phyloP scores from a whole-genome alignment of 2,113 vertebrate genomes.

The Salvelinus namaycush region DNA sequence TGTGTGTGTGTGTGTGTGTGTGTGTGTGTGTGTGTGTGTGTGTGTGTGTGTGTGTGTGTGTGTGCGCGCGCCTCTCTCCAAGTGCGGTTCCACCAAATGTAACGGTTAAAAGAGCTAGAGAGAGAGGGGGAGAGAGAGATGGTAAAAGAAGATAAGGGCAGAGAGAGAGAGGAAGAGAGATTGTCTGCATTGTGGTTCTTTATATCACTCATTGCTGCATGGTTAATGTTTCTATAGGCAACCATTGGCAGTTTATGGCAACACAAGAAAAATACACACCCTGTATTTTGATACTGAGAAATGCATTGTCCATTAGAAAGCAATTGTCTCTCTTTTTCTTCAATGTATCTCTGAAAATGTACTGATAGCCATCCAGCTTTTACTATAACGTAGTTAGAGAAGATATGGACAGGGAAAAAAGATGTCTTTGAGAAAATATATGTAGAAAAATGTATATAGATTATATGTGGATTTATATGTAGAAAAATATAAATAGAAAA shows the following conservation, averaged over 20 bases:
- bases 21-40: background rate
- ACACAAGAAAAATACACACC: background rate
- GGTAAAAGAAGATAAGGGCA: background rate
- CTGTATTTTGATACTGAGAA: background rate
- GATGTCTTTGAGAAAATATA: background rate
- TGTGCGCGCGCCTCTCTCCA: background rate
- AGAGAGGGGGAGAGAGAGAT: background rate
- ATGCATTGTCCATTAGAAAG: background rate
- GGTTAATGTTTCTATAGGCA: background rate
- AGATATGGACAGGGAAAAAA: too few relatives aligned
- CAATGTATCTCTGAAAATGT: background rate
- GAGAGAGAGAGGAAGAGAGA: slow-evolving; percentile 1
- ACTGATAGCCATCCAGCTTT: too few relatives aligned
- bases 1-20: too few relatives aligned
- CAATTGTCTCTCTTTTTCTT: background rate
- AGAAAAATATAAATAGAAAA: background rate
- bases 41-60: slow-evolving; percentile 1
- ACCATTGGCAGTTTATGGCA: background rate
- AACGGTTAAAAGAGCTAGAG: background rate
- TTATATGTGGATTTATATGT: background rate
- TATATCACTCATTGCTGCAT: background rate
- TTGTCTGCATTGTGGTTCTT: background rate
- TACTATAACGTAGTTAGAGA: too few relatives aligned
- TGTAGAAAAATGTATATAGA: background rate
- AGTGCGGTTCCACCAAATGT: background rate